Percentiles rank a stretch among this genome's conserved stretches.
phyloP scores from a whole-genome alignment of 2,113 vertebrate genomes.

The Sapayoa aenigma region DNA sequence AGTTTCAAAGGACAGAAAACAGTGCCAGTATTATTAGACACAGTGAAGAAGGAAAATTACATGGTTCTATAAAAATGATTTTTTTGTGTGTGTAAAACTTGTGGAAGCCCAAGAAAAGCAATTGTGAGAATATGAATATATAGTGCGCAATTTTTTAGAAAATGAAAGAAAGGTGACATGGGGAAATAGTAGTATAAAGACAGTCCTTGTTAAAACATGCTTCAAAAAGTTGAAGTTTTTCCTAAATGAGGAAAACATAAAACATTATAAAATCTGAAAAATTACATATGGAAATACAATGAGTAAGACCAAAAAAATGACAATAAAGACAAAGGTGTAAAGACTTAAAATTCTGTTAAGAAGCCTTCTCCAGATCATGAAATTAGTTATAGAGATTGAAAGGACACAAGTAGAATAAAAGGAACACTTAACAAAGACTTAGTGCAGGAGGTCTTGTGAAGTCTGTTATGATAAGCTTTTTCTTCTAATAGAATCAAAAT shows the following conservation, averaged over 20 bases:
- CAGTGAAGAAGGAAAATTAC: neutral
- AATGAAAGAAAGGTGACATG: neutral
- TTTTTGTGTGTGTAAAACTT: neutral
- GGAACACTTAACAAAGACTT: neutral
- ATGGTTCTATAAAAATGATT: neutral
- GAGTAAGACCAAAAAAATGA: neutral
- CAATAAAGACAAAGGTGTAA: neutral
- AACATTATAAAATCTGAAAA: neutral
- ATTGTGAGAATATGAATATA: neutral
- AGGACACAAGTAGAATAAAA: neutral
- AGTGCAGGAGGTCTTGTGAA: neutral
- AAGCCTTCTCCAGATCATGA: neutral
- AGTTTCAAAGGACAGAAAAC: neutral
- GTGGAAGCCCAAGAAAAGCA: neutral
- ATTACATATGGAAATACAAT: neutral
- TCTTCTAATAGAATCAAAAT: neutral
- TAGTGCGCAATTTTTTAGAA: neutral
- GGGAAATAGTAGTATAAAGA: neutral
- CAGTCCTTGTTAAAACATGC: neutral
- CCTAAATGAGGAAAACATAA: neutral
- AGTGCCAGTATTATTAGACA: neutral
- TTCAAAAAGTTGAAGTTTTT: neutral
- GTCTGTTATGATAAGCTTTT: neutral
- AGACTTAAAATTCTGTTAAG: neutral
- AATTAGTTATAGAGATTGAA: neutral